A percentile compares a stretch with the other conserved stretches of the same genome.
These are phyloP conservation scores for Phortica magna DNA, from an alignment of 2,888 invertebrate genomes.

Conservation along the genomic window DNA sequence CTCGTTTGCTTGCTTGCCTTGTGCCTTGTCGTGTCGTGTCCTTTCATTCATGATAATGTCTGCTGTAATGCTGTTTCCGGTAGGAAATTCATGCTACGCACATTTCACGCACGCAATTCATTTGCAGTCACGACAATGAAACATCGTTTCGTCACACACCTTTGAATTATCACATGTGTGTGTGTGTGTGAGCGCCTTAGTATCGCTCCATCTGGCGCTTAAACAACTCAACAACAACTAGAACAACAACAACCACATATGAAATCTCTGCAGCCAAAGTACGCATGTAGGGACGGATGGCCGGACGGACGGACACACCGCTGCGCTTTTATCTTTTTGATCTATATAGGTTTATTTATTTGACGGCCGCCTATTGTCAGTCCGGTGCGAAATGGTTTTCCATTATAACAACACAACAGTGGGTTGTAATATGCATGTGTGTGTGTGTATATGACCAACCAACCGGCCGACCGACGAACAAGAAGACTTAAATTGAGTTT, in stretches of 20 bases:
- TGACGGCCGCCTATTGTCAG: constrained; percentile 11
- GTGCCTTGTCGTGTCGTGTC: background rate
- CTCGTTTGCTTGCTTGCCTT: background rate
- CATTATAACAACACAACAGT: background rate
- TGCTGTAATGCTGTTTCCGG: background rate
- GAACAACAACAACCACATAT: background rate
- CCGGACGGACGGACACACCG: background rate
- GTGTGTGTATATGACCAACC: background rate
- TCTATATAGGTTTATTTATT: constrained; percentile 30
- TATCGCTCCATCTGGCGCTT: background rate
- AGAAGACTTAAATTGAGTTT: constrained; percentile 23
- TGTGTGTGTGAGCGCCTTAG: no score
- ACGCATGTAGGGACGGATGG: background rate
- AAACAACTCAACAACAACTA: background rate
- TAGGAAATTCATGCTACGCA: background rate
- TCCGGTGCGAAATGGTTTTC: background rate
- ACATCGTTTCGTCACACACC: no score
- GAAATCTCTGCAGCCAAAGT: background rate
- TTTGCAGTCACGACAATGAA: background rate
- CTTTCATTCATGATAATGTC: background rate
- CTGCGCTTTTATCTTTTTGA: constrained; percentile 25
- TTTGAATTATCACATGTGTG: no score
- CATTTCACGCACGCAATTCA: constrained; percentile 9
- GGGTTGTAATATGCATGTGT: background rate
- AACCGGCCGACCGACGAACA: background rate